Evolutionary conservation across 2,113 vertebrate species (phyloP).

Genomic region (Apus apus): DNA sequence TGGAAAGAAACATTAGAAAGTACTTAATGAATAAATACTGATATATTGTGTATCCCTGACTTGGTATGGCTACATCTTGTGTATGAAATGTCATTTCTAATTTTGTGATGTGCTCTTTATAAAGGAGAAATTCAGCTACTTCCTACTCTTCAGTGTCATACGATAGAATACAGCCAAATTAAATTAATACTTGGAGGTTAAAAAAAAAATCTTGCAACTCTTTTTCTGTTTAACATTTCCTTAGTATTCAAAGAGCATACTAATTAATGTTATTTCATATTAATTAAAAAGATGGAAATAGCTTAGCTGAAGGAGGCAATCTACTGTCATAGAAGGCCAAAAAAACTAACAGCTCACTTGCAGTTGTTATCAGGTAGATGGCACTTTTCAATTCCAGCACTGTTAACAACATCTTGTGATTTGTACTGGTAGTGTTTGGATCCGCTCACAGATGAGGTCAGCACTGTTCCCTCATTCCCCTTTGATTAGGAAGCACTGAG

Average conservation of each 20-base stretch:
- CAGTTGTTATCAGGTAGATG: not conserved
- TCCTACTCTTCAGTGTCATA: not conserved
- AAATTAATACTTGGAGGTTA: not conserved
- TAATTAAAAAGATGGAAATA: slow-evolving; percentile 44
- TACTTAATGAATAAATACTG: not conserved
- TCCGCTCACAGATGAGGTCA: not conserved
- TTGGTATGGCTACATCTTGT: not conserved
- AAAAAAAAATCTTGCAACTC: not conserved
- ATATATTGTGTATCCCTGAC: not conserved
- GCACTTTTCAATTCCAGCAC: not conserved
- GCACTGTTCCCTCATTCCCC: not conserved
- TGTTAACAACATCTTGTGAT: not conserved
- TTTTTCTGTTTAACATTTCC: not conserved
- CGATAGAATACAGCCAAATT: not conserved
- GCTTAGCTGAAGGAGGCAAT: not conserved
- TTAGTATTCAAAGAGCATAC: slow-evolving; percentile 5
- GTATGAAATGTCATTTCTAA: not conserved
- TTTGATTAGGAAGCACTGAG: not conserved
- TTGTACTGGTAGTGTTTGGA: not conserved
- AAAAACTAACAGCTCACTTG: not conserved
- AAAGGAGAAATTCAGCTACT: not conserved
- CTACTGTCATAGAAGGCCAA: not conserved
- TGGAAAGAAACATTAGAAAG: not conserved
- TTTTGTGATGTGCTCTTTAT: not conserved
- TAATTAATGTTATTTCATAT: not conserved